phyloP scores from a whole-genome alignment of 1,140 invertebrate genomes.

The Ceratosolen fusciceps region DNA sequence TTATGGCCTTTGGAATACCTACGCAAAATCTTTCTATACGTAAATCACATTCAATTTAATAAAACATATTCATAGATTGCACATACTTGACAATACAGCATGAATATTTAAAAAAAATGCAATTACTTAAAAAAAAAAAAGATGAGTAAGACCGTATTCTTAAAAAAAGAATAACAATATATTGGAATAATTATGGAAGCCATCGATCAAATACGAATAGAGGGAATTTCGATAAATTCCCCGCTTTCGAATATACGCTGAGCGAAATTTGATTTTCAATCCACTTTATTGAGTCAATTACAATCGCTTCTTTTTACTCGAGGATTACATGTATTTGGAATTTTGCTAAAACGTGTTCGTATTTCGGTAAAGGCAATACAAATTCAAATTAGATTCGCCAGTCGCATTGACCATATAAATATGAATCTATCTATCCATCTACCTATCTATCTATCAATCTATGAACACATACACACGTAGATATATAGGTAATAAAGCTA shows the following conservation, averaged over 20 bases:
- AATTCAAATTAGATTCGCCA: conserved; percentile 42
- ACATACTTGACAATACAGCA: too few relatives aligned
- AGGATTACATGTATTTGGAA: conserved; percentile 15
- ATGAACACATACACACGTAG: too few relatives aligned
- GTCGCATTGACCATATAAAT: not conserved
- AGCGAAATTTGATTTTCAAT: conserved; percentile 3
- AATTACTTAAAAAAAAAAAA: not conserved
- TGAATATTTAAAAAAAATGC: too few relatives aligned
- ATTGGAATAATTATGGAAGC: not conserved
- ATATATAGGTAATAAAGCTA: not conserved
- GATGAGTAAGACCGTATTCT: not conserved
- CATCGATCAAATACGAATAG: too few relatives aligned
- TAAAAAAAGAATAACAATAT: not conserved
- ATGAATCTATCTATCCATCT: conserved; percentile 24
- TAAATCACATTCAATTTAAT: not conserved
- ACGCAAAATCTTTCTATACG: not conserved
- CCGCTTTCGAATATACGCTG: not conserved
- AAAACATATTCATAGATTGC: not conserved
- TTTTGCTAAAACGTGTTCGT: conserved; percentile 13
- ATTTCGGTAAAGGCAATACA: conserved; percentile 43
- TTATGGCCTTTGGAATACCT: not conserved
- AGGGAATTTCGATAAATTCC: not conserved
- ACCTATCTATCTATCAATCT: not conserved
- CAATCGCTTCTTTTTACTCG: not conserved
- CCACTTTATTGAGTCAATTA: not conserved